Percentiles rank a stretch among this genome's conserved stretches.
phyloP scores from a whole-genome alignment of 2,888 invertebrate species.

The Rotaria macrura region DNA sequence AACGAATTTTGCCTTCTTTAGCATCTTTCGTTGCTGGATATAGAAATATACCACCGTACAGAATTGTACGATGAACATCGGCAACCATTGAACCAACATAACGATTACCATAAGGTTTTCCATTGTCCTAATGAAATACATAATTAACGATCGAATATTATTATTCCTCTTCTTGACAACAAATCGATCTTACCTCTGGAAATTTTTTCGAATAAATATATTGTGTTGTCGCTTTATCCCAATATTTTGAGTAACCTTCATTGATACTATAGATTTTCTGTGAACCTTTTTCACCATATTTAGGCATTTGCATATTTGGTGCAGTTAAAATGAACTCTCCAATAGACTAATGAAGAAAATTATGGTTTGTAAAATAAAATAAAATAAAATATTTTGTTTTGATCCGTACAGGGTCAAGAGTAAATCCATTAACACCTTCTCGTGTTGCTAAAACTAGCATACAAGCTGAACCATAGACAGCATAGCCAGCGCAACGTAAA shows the following conservation, averaged over 20 bases:
- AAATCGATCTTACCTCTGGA: slow-evolving; percentile 57
- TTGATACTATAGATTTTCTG: slow-evolving; percentile 63
- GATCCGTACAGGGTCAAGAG: slow-evolving; percentile 54
- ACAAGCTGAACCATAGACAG: slow-evolving; percentile 76
- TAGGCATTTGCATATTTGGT: slow-evolving; percentile 69
- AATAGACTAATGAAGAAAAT: slow-evolving; percentile 46
- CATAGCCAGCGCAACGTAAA: slow-evolving; percentile 86
- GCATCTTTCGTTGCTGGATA: slow-evolving; percentile 83
- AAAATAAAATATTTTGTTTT: slow-evolving; percentile 50
- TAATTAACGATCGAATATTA: no score
- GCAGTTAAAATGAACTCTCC: slow-evolving; percentile 69
- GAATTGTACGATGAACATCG: slow-evolving; percentile 92
- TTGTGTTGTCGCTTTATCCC: slow-evolving; percentile 64
- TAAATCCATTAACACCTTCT: slow-evolving; percentile 66
- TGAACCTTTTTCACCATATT: slow-evolving; percentile 60
- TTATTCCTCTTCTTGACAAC: neutral
- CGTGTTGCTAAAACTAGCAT: slow-evolving; percentile 72
- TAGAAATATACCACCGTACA: slow-evolving; percentile 96
- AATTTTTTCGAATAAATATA: slow-evolving; percentile 75
- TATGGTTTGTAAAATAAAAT: neutral
- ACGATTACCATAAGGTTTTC: slow-evolving; percentile 60
- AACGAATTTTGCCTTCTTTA: slow-evolving; percentile 86
- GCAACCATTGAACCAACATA: slow-evolving; percentile 99
- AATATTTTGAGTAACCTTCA: slow-evolving; percentile 60
- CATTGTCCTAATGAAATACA: neutral